Evolutionary conservation across 1,140 invertebrate species (phyloP), one percentile per base, ranked within the genome.

Genomic region (Cepaea nemoralis): DNA sequence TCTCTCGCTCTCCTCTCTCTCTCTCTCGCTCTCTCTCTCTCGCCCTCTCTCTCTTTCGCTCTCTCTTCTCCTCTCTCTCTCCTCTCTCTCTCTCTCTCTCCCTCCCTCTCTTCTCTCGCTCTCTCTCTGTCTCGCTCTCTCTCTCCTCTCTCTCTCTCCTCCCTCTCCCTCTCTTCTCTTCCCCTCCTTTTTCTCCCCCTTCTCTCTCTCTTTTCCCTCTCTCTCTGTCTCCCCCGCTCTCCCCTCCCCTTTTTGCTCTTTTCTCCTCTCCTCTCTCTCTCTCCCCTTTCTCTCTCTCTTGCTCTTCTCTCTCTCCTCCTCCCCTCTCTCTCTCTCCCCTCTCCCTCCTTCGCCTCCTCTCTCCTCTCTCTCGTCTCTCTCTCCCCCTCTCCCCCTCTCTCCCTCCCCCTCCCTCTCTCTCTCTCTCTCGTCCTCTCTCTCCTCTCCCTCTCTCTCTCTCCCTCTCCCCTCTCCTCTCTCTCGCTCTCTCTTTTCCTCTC

Each of bases 1-100:
- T 22, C 37, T 33, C 39, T 70, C 69, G 22, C 8, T 70, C 69
- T 70, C 33, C 39, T n/a, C n/a, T n/a, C n/a, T n/a, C n/a, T n/a
- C n/a, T n/a, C n/a, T n/a, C n/a, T n/a, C n/a, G n/a, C n/a, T n/a
- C n/a, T n/a, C n/a, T n/a, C n/a, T n/a, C n/a, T n/a, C n/a, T n/a
- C n/a, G n/a, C n/a, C n/a, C n/a, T n/a, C 63, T 67, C 63, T 67
- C 63, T 67, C 63, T n/a, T n/a, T 67, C 63, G 10, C 63, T 35
- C 63, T 67, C 63, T n/a, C 33, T 67, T 35, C 63, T 67, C 45
- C 45, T 67, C 63, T 67, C 63, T 35, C 33, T 35, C 33, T 12
- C 63, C n/a, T n/a, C 24, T 35, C 24, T n/a, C 24, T n/a, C 63
- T n/a, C n/a, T 12, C 12, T 35, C n/a, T n/a, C 24, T n/a, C 63